phyloP scores from a whole-genome alignment of 1,140 invertebrate genomes.

The Tenebrio molitor region DNA sequence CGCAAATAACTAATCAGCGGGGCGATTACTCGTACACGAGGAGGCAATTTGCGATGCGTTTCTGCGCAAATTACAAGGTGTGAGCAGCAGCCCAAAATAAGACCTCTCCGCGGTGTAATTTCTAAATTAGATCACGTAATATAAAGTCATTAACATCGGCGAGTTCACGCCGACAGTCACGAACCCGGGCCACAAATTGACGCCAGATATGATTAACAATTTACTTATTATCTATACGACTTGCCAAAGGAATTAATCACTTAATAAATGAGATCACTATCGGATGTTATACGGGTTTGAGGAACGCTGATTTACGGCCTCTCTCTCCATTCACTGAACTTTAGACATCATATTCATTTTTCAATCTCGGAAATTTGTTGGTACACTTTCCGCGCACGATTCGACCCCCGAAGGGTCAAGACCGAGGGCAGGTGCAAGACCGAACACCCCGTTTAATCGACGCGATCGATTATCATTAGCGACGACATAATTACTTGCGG shows the following conservation, averaged over 20 bases:
- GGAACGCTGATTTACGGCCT: conserved; percentile 32
- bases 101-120: conserved; percentile 2
- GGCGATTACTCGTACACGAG: neutral
- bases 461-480: conserved; percentile 12
- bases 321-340: conserved; percentile 4
- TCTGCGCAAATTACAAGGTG: conserved; percentile 27
- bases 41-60: conserved; percentile 34
- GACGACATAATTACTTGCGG: conserved; percentile 35
- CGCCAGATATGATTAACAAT: conserved; percentile 42
- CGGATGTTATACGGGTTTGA: too few species aligned
- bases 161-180: neutral
- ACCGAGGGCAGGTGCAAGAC: conserved; percentile 18
- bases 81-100: conserved; percentile 26
- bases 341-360: neutral
- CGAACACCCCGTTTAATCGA: conserved; percentile 13
- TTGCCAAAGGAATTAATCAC: conserved; percentile 33
- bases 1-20: conserved; percentile 30
- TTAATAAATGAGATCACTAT: conserved; percentile 36
- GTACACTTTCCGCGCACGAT: neutral
- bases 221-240: conserved; percentile 41
- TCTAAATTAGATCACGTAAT: conserved; percentile 45
- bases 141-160: conserved; percentile 35
- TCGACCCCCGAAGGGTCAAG: neutral
- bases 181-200: conserved; percentile 19
- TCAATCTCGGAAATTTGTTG: neutral